phyloP scores from a whole-genome alignment of 2,888 invertebrate genomes.

The Busseola fusca region DNA sequence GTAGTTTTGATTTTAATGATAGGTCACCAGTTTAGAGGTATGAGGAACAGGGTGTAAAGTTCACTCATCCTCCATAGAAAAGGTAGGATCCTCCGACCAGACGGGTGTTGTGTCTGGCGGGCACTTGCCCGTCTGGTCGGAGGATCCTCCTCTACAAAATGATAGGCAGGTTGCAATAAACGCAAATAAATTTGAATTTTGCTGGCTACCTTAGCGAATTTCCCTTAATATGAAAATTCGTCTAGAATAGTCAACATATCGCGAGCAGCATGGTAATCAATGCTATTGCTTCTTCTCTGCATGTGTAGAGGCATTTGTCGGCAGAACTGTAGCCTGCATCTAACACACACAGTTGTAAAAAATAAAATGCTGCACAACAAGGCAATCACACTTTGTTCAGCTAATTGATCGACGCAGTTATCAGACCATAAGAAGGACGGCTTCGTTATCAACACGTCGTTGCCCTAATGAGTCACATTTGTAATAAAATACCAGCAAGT shows the following conservation, averaged over 20 bases:
- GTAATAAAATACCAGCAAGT: conserved; percentile 64
- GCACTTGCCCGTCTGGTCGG: no score
- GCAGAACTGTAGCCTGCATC: neutral
- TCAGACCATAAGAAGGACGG: conserved; percentile 33
- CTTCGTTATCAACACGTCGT: conserved; percentile 46
- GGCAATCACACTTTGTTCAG: conserved; percentile 31
- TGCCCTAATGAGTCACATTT: conserved; percentile 61
- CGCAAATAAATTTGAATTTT: no score
- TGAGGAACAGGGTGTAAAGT: no score
- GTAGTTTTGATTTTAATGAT: no score
- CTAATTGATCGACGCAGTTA: conserved; percentile 42
- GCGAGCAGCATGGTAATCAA: neutral
- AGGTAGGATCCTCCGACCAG: no score
- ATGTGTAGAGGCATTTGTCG: no score
- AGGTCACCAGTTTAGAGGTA: no score
- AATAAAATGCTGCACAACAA: neutral
- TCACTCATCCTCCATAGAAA: no score
- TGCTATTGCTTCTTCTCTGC: neutral
- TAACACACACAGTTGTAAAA: neutral
- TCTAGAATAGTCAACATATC: neutral
- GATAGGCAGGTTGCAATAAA: no score
- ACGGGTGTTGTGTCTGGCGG: no score
- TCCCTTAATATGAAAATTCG: neutral
- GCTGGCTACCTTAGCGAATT: no score
- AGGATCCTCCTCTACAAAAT: no score